Evolutionary conservation across 2,113 vertebrate genomes (phyloP).

Genomic region (Irena cyanogastra): DNA sequence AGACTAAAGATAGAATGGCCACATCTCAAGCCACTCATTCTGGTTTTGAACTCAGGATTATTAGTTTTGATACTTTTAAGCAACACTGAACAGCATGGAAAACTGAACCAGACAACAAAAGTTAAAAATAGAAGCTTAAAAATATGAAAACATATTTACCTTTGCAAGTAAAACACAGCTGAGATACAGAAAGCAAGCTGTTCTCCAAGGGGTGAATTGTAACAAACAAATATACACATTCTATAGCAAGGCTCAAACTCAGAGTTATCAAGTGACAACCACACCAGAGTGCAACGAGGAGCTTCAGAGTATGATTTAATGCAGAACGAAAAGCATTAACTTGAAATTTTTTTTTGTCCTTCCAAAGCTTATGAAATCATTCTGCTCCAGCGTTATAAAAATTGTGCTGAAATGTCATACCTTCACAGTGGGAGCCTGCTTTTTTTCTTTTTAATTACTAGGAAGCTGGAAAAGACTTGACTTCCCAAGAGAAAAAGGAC

Average conservation of each 20-base stretch:
- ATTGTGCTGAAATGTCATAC: not conserved
- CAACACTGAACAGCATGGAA: not conserved
- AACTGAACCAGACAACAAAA: not conserved
- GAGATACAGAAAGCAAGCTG: not conserved
- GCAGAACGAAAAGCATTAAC: not conserved
- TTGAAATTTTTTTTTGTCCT: not conserved
- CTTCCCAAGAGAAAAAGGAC: slow-evolving; percentile 19
- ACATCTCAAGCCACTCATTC: not conserved
- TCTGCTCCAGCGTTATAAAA: not conserved
- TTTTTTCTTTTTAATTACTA: slow-evolving; percentile 29
- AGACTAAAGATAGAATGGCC: not conserved
- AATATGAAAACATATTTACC: not conserved
- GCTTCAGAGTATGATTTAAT: not conserved
- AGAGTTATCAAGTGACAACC: not conserved
- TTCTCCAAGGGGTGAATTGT: not conserved
- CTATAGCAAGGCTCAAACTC: not conserved
- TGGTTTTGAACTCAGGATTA: not conserved
- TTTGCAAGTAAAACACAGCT: not conserved
- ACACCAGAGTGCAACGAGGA: not conserved
- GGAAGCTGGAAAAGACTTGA: slow-evolving; percentile 18
- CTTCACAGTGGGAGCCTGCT: not conserved
- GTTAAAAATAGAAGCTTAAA: not conserved
- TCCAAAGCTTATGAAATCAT: not conserved
- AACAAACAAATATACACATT: not conserved
- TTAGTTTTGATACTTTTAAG: not conserved